Evolutionary conservation across 92 coral and sea anemone genomes (phyloP).

Genomic region (Actinostola sp.): DNA sequence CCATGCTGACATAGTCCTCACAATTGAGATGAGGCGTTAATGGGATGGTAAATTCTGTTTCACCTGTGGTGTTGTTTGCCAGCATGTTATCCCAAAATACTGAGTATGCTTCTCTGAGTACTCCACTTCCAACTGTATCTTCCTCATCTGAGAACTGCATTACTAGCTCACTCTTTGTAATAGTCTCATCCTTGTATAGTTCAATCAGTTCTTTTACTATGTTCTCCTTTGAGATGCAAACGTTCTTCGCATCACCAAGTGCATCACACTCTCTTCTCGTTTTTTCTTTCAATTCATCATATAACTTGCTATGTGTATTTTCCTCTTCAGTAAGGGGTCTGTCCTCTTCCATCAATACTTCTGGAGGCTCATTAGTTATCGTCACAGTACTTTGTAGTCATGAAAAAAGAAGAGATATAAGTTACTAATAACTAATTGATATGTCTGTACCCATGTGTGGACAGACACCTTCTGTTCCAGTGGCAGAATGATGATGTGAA

Average conservation of each 20-base stretch:
- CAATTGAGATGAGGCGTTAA: slow-evolving; percentile 30
- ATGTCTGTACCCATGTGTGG: no score
- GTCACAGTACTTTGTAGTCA: not conserved
- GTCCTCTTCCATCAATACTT: not conserved
- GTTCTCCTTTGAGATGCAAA: not conserved
- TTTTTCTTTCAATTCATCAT: not conserved
- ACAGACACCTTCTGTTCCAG: no score
- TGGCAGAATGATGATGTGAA: no score
- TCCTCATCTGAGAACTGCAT: slow-evolving; percentile 4
- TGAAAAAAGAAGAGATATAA: no score
- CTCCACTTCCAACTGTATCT: not conserved
- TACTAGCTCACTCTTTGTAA: no score
- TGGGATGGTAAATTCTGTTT: slow-evolving; percentile 38
- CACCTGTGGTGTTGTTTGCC: slow-evolving; percentile 33
- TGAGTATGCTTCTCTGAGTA: slow-evolving; percentile 39
- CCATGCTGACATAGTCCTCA: slow-evolving; percentile 48
- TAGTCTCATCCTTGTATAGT: not conserved
- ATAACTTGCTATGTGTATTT: not conserved
- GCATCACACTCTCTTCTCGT: not conserved
- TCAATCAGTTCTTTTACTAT: not conserved
- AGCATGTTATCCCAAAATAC: slow-evolving; percentile 42
- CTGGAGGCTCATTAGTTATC: not conserved
- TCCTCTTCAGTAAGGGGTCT: not conserved
- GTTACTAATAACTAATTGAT: no score
- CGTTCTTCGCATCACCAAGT: not conserved